A percentile compares a stretch with the other conserved stretches of the same genome.
These are phyloP conservation scores for Chromobotia macracanthus DNA, from an alignment of 2,797 vertebrate species.

Conservation along the genomic window DNA sequence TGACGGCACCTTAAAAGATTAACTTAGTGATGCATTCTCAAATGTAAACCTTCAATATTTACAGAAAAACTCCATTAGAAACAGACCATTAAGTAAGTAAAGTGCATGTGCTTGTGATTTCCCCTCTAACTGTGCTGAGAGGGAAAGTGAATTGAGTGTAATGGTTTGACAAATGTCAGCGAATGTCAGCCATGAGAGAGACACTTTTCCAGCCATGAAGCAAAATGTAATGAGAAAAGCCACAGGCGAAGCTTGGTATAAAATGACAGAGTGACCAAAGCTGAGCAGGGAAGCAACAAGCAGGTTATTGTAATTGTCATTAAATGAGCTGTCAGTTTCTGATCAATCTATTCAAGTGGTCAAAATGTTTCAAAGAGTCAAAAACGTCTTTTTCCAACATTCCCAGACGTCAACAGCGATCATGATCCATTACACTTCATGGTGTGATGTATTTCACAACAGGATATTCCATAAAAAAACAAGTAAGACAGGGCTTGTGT, in stretches of 20 bases:
- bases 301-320: background rate
- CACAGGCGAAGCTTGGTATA: conserved; percentile 23
- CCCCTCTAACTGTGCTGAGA: conserved; percentile 19
- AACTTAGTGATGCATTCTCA: conserved; percentile 15
- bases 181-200: conserved; percentile 52
- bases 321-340: conserved; percentile 7
- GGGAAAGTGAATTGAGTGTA: conserved; percentile 42
- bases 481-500: background rate
- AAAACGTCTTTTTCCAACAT: background rate
- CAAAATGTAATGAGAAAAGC: conserved; percentile 37
- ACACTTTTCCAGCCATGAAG: conserved; percentile 19
- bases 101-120: conserved; percentile 28
- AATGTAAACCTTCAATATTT: conserved; percentile 46
- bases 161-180: conserved; percentile 58
- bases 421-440: background rate
- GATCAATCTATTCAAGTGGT: background rate
- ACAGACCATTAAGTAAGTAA: conserved; percentile 52
- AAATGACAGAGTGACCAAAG: conserved; percentile 18
- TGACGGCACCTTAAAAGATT: conserved; percentile 20
- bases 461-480: background rate
- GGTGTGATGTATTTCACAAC: background rate
- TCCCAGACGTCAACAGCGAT: no score
- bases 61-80: conserved; percentile 47
- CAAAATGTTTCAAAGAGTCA: no score
- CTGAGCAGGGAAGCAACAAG: background rate